phyloP scores from a whole-genome alignment of 2,888 invertebrate species.

The Oasisia sp. region DNA sequence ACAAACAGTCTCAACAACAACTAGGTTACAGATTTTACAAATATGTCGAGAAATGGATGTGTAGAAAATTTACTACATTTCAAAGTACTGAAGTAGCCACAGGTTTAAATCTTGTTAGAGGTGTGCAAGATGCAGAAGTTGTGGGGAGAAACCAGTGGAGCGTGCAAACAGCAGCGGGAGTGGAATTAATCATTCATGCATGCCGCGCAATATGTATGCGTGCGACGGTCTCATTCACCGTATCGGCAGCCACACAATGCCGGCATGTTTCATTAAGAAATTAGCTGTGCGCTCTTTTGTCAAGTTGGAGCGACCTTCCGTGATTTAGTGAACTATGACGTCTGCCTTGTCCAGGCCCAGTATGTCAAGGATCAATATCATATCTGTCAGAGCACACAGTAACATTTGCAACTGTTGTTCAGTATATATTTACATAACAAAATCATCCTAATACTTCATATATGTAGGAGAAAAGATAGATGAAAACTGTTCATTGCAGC shows the following conservation, averaged over 20 bases:
- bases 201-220: neutral
- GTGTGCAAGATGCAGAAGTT: too few relatives aligned
- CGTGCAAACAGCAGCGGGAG: too few relatives aligned
- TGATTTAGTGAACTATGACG: neutral
- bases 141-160: too few relatives aligned
- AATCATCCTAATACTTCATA: too few relatives aligned
- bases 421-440: neutral
- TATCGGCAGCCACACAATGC: neutral
- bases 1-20: too few relatives aligned
- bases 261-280: neutral
- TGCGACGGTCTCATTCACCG: neutral
- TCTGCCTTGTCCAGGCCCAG: neutral
- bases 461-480: neutral
- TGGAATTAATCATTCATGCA: neutral
- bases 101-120: too few relatives aligned
- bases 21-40: too few relatives aligned
- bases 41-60: too few relatives aligned
- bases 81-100: too few relatives aligned
- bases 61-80: too few relatives aligned
- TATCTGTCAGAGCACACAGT: neutral
- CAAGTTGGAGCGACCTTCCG: neutral
- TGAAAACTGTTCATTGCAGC: neutral
- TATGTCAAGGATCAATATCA: neutral
- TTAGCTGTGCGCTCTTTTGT: neutral
- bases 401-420: neutral